Base-by-base conservation (phyloP, 2,797 vertebrate genomes). In the Leptoclinus maculatus region DNA sequence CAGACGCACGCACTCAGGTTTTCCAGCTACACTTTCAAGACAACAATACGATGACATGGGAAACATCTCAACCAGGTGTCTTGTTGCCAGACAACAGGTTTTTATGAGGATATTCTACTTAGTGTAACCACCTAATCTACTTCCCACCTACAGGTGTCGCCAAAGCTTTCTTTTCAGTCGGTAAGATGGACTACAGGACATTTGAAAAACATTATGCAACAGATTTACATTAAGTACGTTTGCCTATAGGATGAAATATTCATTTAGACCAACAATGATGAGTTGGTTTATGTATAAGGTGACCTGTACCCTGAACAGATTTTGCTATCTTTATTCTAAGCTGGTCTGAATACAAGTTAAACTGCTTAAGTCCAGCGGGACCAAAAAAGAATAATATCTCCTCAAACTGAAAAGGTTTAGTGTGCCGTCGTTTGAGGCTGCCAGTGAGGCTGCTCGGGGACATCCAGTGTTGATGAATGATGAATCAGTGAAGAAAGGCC, bases 71-170 rank as follows among this genome's bases (percentile, higher is more conserved):
- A 21, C 13, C 29, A 54, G 51, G 45, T 77, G 25, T 60, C 7
- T 49, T 66, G 59, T 47, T 56, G n/a, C 13, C 51, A 29, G 5
- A 63, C 32, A 49, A 29, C 54, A 76, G 56, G 49, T 29, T n/a
- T 34, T 53, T 4, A 43, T 12, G 13, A 34, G 47, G 67, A 41
- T 13, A 19, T 54, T 60, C 39, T 8, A 9, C 23, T 53, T 21
- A 9, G 10, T 2, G 25, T 14, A 49, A 51, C 16, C 38, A 21
- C 27, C 39, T 54, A 9, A 0, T 45, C 47, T 29, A 1, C 49
- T 56, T 57, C 67, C 34, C 54, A 72, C 89, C 91, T 49, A 83
- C 79, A 91, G 93, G 83, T 84, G 93, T 91, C 91, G 53, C 91
- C 78, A 88, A 84, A 87, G 80, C 54, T 63, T 64, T 60, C 82